phyloP scores from a whole-genome alignment of 2,113 vertebrate species.

The Ginglymostoma cirratum region DNA sequence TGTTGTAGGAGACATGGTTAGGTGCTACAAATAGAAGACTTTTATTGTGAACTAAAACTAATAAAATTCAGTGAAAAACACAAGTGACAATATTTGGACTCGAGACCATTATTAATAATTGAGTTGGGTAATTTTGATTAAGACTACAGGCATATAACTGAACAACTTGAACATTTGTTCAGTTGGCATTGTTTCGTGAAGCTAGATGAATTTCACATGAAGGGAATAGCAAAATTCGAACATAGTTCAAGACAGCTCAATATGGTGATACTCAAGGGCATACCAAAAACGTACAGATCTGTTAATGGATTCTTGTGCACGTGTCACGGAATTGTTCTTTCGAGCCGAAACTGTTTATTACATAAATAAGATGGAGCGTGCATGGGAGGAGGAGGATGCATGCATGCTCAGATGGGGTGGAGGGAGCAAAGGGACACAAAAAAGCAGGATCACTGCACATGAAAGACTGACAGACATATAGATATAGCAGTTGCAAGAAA shows the following conservation, averaged over 20 bases:
- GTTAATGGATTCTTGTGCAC: not conserved
- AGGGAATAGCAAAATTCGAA: not conserved
- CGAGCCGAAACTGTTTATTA: not conserved
- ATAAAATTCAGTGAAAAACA: not conserved
- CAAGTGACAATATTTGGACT: not conserved
- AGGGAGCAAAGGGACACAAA: not conserved
- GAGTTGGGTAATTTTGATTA: not conserved
- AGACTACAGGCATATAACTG: not conserved
- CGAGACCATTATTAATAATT: not conserved
- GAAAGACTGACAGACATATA: not conserved
- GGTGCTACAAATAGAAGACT: not conserved
- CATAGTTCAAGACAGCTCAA: not conserved
- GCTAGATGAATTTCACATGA: not conserved
- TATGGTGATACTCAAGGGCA: not conserved
- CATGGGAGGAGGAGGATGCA: not conserved
- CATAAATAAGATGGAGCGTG: not conserved
- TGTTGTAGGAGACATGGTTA: not conserved
- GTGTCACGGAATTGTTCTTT: not conserved
- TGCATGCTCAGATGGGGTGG: not conserved
- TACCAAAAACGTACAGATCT: not conserved
- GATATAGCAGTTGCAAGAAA: not conserved
- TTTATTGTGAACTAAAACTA: not conserved
- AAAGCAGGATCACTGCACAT: not conserved
- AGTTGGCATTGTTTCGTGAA: not conserved
- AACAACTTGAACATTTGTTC: not conserved